Conservation (phyloP, 2,113 vertebrate species). For the Dolichallabes microphthalmus region DNA sequence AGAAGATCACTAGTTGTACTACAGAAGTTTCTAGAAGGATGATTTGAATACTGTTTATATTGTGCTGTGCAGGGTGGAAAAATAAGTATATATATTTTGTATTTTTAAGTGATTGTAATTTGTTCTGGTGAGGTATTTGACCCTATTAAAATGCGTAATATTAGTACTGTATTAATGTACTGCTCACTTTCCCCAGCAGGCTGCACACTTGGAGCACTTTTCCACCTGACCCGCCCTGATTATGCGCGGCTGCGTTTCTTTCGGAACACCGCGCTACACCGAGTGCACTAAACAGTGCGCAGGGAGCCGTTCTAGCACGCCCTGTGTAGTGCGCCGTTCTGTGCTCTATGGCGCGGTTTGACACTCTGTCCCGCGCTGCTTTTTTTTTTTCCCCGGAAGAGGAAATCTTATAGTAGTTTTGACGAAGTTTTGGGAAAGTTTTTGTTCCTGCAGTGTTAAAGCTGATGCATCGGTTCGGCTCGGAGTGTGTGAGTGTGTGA, state of each 20-base stretch:
- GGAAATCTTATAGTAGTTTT: constrained; percentile 56
- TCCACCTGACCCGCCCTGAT: constrained; percentile 41
- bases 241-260: not conserved
- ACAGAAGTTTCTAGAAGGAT: no score
- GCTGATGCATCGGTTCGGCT: constrained; percentile 1
- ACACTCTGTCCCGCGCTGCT: not conserved
- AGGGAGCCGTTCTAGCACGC: not conserved
- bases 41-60: no score
- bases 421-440: constrained; percentile 33
- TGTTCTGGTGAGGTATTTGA: not conserved
- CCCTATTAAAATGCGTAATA: not conserved
- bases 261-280: not conserved
- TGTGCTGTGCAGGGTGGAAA: not conserved
- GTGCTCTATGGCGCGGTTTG: not conserved
- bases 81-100: no score
- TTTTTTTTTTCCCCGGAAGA: constrained; percentile 56
- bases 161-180: not conserved
- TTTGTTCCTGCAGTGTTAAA: not conserved
- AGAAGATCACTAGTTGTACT: no score
- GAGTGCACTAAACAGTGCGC: not conserved
- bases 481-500: not conserved
- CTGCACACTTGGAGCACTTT: constrained; percentile 44
- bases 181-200: constrained; percentile 45
- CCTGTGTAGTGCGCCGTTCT: not conserved
- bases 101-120: not conserved